A percentile compares a stretch with the other conserved stretches of the same genome.
phyloP scores from a whole-genome alignment of 2,888 invertebrate genomes.

The Hirtodrosophila confusa region DNA sequence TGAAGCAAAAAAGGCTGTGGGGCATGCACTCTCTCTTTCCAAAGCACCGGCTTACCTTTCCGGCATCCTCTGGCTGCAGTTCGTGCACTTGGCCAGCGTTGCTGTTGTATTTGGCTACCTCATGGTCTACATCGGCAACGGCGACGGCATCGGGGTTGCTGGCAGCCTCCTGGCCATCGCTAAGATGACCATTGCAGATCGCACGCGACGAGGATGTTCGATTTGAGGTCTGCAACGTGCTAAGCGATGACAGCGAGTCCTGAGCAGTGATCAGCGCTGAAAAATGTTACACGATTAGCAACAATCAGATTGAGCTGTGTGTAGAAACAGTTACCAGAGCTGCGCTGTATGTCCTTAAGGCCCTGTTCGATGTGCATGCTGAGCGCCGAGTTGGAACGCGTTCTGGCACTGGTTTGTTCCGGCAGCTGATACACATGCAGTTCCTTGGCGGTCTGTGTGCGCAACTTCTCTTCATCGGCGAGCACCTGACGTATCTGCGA shows the following conservation, averaged over 20 bases:
- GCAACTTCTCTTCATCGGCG: conserved; percentile 85
- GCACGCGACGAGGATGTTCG: conserved; percentile 53
- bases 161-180: conserved; percentile 38
- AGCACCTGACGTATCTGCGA: conserved; percentile 88
- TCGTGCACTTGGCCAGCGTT: conserved; percentile 65
- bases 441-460: conserved; percentile 85
- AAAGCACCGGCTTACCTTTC: conserved; percentile 88
- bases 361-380: conserved; percentile 84
- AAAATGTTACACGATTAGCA: not conserved
- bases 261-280: conserved; percentile 68
- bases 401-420: conserved; percentile 78
- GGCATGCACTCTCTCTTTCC: conserved; percentile 93
- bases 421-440: conserved; percentile 90
- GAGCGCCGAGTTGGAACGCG: conserved; percentile 81
- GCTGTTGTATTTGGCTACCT: conserved; percentile 46
- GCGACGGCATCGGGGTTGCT: conserved; percentile 19
- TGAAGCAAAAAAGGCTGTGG: conserved; percentile 92
- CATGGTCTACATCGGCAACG: conserved; percentile 30
- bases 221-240: conserved; percentile 67
- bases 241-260: conserved; percentile 74
- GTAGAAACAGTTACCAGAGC: conserved; percentile 73
- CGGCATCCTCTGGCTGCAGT: conserved; percentile 75
- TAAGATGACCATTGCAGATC: conserved; percentile 62
- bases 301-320: not conserved
- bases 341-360: conserved; percentile 84